phyloP scores from a whole-genome alignment of 2,113 vertebrate genomes.

The Recurvirostra avosetta region DNA sequence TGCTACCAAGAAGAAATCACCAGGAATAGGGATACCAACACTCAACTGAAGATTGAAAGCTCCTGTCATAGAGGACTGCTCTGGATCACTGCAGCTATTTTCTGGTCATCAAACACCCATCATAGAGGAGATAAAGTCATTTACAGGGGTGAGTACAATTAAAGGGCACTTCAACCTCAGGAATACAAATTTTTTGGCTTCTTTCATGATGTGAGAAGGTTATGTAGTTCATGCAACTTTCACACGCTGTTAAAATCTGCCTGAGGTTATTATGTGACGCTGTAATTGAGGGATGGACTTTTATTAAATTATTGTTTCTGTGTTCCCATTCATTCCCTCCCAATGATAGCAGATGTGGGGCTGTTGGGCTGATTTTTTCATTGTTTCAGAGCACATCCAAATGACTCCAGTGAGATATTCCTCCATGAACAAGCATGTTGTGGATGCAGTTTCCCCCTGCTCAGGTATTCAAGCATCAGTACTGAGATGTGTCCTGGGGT shows the following conservation, averaged over 20 bases:
- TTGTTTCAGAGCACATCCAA: neutral
- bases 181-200: neutral
- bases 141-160: neutral
- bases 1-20: neutral
- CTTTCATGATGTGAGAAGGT: neutral
- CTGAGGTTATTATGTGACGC: neutral
- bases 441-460: neutral
- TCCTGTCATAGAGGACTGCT: neutral
- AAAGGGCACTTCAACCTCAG: neutral
- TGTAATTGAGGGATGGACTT: neutral
- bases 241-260: neutral
- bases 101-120: neutral
- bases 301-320: neutral
- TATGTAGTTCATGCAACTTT: neutral
- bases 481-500: fast-evolving
- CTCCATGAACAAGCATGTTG: neutral
- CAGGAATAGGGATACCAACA: neutral
- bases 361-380: neutral
- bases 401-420: neutral
- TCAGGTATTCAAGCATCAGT: neutral
- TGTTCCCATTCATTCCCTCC: neutral
- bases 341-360: neutral
- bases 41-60: neutral
- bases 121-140: neutral
- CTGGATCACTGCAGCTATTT: neutral